Base-by-base conservation (phyloP, 2,888 invertebrate species). In the Antheraea assamensis region DNA sequence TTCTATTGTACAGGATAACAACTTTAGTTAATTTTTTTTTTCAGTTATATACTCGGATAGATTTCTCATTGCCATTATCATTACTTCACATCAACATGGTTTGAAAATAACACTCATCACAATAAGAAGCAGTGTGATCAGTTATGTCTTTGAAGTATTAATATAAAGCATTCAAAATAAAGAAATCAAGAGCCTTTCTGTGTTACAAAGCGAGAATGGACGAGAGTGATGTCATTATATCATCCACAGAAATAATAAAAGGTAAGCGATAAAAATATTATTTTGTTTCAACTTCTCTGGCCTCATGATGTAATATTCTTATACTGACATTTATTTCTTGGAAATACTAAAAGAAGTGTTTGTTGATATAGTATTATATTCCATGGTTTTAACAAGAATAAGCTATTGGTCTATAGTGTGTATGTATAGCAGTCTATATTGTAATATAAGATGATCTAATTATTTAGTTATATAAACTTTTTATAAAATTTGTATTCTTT, bases 181-280 rank as follows among this genome's bases (percentile, higher is more conserved):
- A 86, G 89, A 90, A 89, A 85, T 85, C 92, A 82, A 81, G 88
- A 71, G 85, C 84, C 74, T 83, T 93, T 79, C 81, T 93, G 83
- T 94, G 93, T 78, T 92, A 93, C 89, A 91, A 89, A 87, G 82
- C 83, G 79, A 94, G 89, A 79, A 95, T 95, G 95, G 95, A 94
- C 87, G 94, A 94, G 52, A 91, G 80, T 80, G 96, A 96, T 85
- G 94, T 96, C 81, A 93, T 96, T 79, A 93, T 96, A 85, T 96
- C 96, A 84, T 96, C 96, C 73, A 95, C 96, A 31, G 96, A 96
- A 88, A 96, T 96, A 78, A 95, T 96, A 76, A 96, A 96, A 95
- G 96, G 96, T 96, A 92, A 90, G 89, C 81, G 66, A 74, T 72
- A 74, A 31, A 75, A 73, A 10, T 71, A 70, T 55, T 35, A 2